A percentile compares a stretch with the other conserved stretches of the same genome.
Conservation (phyloP, 2,888 invertebrate species). For the Eurytoma adleriae region DNA sequence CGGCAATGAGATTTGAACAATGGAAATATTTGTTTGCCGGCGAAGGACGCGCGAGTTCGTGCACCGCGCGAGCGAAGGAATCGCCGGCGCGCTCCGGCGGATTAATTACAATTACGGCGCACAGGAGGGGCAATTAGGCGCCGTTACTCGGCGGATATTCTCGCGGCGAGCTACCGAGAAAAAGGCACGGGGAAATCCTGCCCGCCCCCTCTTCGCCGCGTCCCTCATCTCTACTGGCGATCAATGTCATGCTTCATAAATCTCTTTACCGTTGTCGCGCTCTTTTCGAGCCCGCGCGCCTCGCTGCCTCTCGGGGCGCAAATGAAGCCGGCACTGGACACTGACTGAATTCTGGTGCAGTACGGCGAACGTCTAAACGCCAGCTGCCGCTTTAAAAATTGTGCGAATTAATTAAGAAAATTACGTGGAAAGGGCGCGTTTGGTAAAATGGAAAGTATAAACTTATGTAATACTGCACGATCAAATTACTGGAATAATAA, state of each 20-base stretch:
- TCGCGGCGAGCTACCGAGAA: conserved; percentile 54
- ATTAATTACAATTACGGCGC: conserved; percentile 62
- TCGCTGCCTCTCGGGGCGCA: background rate
- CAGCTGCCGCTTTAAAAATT: too few species aligned
- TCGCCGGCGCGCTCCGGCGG: conserved; percentile 10
- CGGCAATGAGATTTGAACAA: too few species aligned
- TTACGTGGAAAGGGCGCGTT: too few species aligned
- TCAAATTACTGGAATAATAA: background rate
- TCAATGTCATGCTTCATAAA: conserved; percentile 59
- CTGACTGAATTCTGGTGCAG: background rate
- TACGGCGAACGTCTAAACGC: too few species aligned
- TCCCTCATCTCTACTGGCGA: conserved; percentile 53
- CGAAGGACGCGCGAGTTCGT: too few species aligned
- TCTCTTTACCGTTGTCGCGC: conserved; percentile 44
- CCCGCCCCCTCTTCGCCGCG: conserved; percentile 14
- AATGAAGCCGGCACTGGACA: background rate
- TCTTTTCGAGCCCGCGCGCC: background rate
- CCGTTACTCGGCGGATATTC: conserved; percentile 61
- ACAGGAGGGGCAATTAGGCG: conserved; percentile 59
- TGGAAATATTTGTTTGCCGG: too few species aligned
- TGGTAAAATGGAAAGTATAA: too few species aligned
- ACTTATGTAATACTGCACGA: too few species aligned
- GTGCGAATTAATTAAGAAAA: too few species aligned
- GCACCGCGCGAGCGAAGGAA: background rate
- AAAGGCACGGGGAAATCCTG: conserved; percentile 37